Evolutionary conservation across 2,113 vertebrate genomes (phyloP).

Genomic region (Bettongia penicillata): DNA sequence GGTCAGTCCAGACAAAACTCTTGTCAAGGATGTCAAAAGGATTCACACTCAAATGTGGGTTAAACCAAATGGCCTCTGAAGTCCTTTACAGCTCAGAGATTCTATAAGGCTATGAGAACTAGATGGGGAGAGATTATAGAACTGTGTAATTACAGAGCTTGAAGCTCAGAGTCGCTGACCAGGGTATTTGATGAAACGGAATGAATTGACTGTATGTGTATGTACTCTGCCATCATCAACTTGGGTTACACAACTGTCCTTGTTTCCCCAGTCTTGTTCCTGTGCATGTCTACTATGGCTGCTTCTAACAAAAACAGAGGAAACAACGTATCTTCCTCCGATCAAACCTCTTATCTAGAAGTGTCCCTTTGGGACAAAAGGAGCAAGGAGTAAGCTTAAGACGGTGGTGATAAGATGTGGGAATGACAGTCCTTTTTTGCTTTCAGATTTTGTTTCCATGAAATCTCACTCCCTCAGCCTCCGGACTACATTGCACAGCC

Average conservation of each 20-base stretch:
- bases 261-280: not conserved
- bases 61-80: not conserved
- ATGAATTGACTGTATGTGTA: not conserved
- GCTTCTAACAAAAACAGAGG: not conserved
- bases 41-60: not conserved
- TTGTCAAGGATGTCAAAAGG: not conserved
- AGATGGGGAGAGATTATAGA: not conserved
- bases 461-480: conserved; percentile 80
- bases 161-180: not conserved
- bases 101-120: not conserved
- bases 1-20: not conserved
- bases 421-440: conserved; percentile 72
- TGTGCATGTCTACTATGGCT: not conserved
- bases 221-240: not conserved
- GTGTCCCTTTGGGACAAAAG: conserved; percentile 29
- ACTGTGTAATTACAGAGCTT: not conserved
- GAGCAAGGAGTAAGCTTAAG: not conserved
- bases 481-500: not conserved
- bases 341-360: conserved; percentile 76
- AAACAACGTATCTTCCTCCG: not conserved
- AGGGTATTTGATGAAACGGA: not conserved
- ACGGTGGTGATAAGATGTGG: conserved; percentile 71
- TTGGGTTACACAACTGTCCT: not conserved
- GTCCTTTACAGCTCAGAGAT: not conserved
- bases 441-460: conserved; percentile 63